phyloP scores from a whole-genome alignment of 2,113 vertebrate genomes.

The Podocnemis expansa region DNA sequence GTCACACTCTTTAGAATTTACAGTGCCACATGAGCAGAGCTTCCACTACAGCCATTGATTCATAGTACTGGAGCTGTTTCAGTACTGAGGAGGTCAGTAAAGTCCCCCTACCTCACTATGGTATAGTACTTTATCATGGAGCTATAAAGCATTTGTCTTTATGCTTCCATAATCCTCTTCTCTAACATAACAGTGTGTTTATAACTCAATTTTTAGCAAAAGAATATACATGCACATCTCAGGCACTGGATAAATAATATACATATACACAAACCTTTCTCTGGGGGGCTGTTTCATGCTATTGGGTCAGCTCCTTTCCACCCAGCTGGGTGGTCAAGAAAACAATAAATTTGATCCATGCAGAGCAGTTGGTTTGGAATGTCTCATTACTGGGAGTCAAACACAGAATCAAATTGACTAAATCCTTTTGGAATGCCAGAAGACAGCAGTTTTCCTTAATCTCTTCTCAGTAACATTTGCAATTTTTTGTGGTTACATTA shows the following conservation, averaged over 20 bases:
- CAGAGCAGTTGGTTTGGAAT: conserved; percentile 53
- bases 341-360: conserved; percentile 60
- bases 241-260: background rate
- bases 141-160: background rate
- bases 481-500: conserved; percentile 5
- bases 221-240: background rate
- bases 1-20: background rate
- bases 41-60: background rate
- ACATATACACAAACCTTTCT: background rate
- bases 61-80: background rate
- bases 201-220: background rate
- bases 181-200: background rate
- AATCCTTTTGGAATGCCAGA: conserved; percentile 65
- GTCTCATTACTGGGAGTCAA: conserved; percentile 56
- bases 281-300: conserved; percentile 33
- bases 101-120: background rate
- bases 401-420: conserved; percentile 66
- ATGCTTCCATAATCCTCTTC: background rate
- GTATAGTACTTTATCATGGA: background rate
- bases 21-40: background rate
- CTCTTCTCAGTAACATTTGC: background rate
- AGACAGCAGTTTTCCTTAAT: conserved; percentile 31
- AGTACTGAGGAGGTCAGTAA: background rate
- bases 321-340: conserved; percentile 55
- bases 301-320: conserved; percentile 5